Percentiles rank a stretch among this genome's conserved stretches.
Evolutionary conservation across 30 jellyfish, hydroid and myxozoan genomes (phyloP).

Genomic region (Aurelia aurita complex sp. Pacific): DNA sequence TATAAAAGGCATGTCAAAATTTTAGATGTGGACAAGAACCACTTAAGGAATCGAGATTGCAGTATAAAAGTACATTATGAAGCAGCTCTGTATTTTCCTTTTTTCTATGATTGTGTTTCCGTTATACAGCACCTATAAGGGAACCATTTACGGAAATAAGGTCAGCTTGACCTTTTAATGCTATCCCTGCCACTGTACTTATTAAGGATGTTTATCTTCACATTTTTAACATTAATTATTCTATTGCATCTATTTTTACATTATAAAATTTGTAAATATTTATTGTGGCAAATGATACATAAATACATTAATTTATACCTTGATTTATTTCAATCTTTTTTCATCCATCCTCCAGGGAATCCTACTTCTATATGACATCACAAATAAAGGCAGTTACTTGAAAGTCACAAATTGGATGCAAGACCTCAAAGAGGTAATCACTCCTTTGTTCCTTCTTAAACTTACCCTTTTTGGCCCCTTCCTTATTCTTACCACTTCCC

Average conservation of each 20-base stretch:
- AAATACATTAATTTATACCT: no score
- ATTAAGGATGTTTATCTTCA: no score
- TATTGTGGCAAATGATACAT: no score
- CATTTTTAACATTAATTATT: no score
- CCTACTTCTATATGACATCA: constrained; percentile 72
- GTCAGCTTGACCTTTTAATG: no score
- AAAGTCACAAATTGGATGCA: constrained; percentile 75
- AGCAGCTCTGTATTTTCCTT: no score
- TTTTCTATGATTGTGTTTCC: no score
- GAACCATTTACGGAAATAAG: no score
- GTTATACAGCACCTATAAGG: no score
- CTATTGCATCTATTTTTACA: no score
- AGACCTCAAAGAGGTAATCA: constrained; percentile 64
- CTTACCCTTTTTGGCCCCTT: neutral
- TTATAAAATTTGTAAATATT: no score
- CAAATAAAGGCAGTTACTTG: constrained; percentile 60
- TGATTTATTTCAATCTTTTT: neutral
- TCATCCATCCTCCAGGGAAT: constrained; percentile 57
- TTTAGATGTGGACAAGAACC: neutral
- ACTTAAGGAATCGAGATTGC: neutral
- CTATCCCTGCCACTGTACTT: no score
- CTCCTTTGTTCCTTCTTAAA: neutral
- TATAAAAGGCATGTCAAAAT: neutral
- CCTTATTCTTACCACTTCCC: neutral
- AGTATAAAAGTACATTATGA: neutral